phyloP scores from a whole-genome alignment of 2,797 vertebrate species.

The Holocentrus rufus region DNA sequence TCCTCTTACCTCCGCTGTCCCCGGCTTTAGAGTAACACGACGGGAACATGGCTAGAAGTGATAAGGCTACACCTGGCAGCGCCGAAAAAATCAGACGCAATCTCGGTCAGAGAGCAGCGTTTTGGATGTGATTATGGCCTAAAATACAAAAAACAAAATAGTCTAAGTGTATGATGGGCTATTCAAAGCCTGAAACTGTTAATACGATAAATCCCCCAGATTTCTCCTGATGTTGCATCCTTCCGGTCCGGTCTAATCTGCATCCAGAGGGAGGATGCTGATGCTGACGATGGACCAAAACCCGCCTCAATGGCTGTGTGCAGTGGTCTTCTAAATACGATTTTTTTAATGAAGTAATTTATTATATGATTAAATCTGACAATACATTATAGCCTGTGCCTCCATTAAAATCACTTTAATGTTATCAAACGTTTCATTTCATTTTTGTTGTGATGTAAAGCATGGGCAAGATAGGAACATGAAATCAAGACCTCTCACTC shows the following conservation, averaged over 20 bases:
- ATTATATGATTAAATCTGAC: too few species aligned
- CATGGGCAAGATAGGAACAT: too few species aligned
- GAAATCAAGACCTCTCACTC: too few species aligned
- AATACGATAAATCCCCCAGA: conserved; percentile 32
- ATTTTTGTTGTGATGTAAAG: too few species aligned
- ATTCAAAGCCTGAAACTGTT: conserved; percentile 7
- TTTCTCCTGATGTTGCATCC: conserved; percentile 61
- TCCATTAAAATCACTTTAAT: too few species aligned
- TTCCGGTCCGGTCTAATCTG: conserved; percentile 63
- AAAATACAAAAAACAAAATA: not conserved
- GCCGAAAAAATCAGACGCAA: not conserved
- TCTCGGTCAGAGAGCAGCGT: not conserved
- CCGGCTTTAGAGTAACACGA: conserved; percentile 77
- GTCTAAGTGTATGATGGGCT: not conserved
- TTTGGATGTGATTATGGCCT: not conserved
- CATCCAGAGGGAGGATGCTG: conserved; percentile 55
- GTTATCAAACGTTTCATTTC: too few species aligned
- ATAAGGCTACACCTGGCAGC: too few species aligned
- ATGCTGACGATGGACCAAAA: conserved; percentile 32
- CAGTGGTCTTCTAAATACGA: not conserved
- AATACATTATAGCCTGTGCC: too few species aligned
- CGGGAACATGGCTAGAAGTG: conserved; percentile 73
- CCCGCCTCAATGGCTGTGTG: not conserved
- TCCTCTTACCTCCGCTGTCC: conserved; percentile 70
- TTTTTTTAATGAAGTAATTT: too few species aligned